Percentiles rank a stretch among this genome's conserved stretches.
Evolutionary conservation across 2,113 vertebrate genomes (phyloP).

Genomic region (Seriola aureovittata): DNA sequence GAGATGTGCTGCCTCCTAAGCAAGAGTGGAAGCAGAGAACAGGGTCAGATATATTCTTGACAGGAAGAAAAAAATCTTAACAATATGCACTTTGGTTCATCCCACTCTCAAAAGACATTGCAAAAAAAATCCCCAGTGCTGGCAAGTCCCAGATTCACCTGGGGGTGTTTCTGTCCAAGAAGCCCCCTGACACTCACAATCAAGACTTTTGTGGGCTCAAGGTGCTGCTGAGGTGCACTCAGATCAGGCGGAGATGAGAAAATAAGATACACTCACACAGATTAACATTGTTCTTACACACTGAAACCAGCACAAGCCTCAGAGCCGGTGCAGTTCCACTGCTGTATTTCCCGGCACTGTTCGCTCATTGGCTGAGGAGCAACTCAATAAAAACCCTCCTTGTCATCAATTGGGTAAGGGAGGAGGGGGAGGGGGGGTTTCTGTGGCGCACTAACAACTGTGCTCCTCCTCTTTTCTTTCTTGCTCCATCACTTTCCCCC

Average conservation of each 20-base stretch:
- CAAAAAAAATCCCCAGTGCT: slow-evolving; percentile 33
- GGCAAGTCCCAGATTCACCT: slow-evolving; percentile 43
- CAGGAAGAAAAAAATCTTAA: slow-evolving; percentile 52
- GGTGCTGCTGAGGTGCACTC: slow-evolving; percentile 48
- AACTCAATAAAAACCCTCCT: slow-evolving; percentile 74
- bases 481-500: slow-evolving; percentile 64
- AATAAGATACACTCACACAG: slow-evolving; percentile 56
- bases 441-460: slow-evolving; percentile 73
- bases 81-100: slow-evolving; percentile 64
- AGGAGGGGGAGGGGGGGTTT: slow-evolving; percentile 33
- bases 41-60: slow-evolving; percentile 37
- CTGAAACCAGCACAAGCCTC: slow-evolving; percentile 74
- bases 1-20: slow-evolving; percentile 59
- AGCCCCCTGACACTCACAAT: slow-evolving; percentile 38
- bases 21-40: slow-evolving; percentile 36
- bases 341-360: slow-evolving; percentile 85
- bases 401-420: slow-evolving; percentile 70
- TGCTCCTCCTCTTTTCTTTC: slow-evolving; percentile 73
- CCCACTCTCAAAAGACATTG: slow-evolving; percentile 61
- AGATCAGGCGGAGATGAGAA: slow-evolving; percentile 49
- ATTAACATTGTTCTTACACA: slow-evolving; percentile 74
- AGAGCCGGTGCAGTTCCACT: slow-evolving; percentile 75
- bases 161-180: slow-evolving; percentile 28
- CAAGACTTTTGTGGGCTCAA: slow-evolving; percentile 49
- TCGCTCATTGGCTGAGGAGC: slow-evolving; percentile 77